A percentile compares a stretch with the other conserved stretches of the same genome.
These are phyloP conservation scores for Argyrosomus japonicus DNA, from an alignment of 2,113 vertebrate genomes.

Conservation along the genomic window DNA sequence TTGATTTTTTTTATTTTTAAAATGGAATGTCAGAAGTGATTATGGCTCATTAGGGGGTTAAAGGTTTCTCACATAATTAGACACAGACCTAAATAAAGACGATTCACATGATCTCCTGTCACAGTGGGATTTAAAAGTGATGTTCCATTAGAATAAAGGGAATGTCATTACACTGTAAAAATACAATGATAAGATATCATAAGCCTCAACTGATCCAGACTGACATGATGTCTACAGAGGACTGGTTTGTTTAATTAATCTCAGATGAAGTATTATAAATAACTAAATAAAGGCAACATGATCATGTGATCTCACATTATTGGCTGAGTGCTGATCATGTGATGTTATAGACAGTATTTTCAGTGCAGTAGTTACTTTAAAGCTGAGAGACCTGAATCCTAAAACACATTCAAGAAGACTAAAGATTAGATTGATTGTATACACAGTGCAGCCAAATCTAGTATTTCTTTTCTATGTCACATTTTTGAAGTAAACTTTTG, in stretches of 20 bases:
- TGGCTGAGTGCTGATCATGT: neutral
- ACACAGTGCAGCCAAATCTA: too few species aligned
- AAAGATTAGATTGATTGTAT: neutral
- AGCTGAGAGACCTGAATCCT: neutral
- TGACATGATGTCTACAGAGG: neutral
- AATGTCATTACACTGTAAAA: neutral
- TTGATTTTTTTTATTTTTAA: slow-evolving; percentile 15
- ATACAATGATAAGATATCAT: neutral
- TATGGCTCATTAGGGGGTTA: slow-evolving; percentile 8
- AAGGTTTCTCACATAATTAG: neutral
- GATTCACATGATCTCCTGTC: neutral
- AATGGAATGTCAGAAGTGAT: slow-evolving; percentile 55
- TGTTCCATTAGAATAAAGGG: neutral
- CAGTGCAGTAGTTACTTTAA: neutral
- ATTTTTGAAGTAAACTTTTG: too few species aligned
- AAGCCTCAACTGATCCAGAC: neutral
- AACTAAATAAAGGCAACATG: neutral
- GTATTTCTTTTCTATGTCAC: too few species aligned
- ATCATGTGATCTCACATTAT: neutral
- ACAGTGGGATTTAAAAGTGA: neutral
- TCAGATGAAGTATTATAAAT: neutral
- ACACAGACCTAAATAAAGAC: neutral
- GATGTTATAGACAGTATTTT: neutral
- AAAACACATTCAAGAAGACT: too few species aligned
- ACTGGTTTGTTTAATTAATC: neutral